Percentiles rank a stretch among this genome's conserved stretches.
These are phyloP conservation scores for Reinhardtius hippoglossoides DNA, from an alignment of 2,113 vertebrate species.

Conservation along the genomic window DNA sequence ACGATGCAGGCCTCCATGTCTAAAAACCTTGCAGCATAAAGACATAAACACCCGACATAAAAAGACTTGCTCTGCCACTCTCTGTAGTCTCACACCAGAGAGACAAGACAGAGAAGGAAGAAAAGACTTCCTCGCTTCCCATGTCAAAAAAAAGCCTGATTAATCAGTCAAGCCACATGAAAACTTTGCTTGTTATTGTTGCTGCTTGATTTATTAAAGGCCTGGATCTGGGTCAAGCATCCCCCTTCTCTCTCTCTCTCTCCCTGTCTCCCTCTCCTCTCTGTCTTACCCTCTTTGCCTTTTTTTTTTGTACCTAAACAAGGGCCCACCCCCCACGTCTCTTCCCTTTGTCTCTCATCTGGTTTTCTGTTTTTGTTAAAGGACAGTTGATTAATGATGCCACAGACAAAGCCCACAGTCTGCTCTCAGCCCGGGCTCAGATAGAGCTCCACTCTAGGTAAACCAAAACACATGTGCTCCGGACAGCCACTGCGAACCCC, in stretches of 20 bases:
- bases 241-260: slow-evolving; percentile 30
- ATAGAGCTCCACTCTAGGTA: slow-evolving; percentile 71
- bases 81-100: slow-evolving; percentile 43
- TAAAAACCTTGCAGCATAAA: slow-evolving; percentile 50
- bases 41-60: slow-evolving; percentile 39
- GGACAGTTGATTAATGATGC: slow-evolving; percentile 81
- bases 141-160: slow-evolving; percentile 61
- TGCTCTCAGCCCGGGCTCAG: slow-evolving; percentile 58
- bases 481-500: slow-evolving; percentile 67
- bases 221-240: slow-evolving; percentile 76
- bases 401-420: slow-evolving; percentile 74
- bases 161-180: slow-evolving; percentile 79
- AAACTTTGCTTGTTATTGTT: slow-evolving; percentile 83
- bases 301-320: slow-evolving; percentile 63
- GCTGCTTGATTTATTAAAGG: slow-evolving; percentile 82
- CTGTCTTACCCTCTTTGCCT: slow-evolving; percentile 38
- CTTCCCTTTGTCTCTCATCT: slow-evolving; percentile 81
- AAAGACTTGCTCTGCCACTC: slow-evolving; percentile 36
- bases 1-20: slow-evolving; percentile 21
- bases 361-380: slow-evolving; percentile 82
- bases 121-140: slow-evolving; percentile 52
- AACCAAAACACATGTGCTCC: slow-evolving; percentile 79
- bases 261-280: slow-evolving; percentile 24
- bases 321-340: slow-evolving; percentile 66
- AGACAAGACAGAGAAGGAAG: slow-evolving; percentile 45